phyloP scores from a whole-genome alignment of 2,797 vertebrate species.

The Fratercula arctica region DNA sequence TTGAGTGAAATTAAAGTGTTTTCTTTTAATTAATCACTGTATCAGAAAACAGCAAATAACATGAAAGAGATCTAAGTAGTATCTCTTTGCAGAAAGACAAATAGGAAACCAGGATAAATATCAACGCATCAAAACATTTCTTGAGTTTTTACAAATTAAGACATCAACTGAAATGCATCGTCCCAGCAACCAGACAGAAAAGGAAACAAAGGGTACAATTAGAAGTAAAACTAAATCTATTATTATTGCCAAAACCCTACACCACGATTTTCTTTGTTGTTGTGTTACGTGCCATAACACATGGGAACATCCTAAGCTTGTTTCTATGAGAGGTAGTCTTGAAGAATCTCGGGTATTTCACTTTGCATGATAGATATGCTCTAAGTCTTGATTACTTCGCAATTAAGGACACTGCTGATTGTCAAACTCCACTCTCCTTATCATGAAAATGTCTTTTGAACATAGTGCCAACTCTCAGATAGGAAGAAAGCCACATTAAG shows the following conservation, averaged over 20 bases:
- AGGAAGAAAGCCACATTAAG: constrained; percentile 23
- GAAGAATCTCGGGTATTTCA: background rate
- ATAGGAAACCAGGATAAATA: background rate
- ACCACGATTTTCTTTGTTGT: constrained; percentile 43
- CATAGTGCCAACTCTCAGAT: background rate
- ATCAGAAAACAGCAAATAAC: background rate
- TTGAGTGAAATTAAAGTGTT: background rate
- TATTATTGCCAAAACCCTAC: constrained; percentile 27
- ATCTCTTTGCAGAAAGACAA: background rate
- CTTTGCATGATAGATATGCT: constrained; percentile 1
- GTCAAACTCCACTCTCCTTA: constrained; percentile 56
- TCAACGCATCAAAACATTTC: background rate
- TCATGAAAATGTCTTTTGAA: constrained; percentile 38
- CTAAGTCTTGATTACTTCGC: constrained; percentile 66
- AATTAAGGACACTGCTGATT: constrained; percentile 53
- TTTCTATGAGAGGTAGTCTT: constrained; percentile 19
- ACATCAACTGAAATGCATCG: background rate
- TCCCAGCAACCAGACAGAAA: background rate
- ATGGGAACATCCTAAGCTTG: constrained; percentile 17
- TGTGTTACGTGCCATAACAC: background rate
- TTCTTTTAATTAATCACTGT: background rate
- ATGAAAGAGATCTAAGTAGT: background rate
- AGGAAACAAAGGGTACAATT: constrained; percentile 20
- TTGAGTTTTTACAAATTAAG: constrained; percentile 20
- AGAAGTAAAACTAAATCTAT: constrained; percentile 52